These are phyloP conservation scores for Amphilophus citrinellus DNA, from an alignment of 2,113 vertebrate species.

Conservation along the genomic window DNA sequence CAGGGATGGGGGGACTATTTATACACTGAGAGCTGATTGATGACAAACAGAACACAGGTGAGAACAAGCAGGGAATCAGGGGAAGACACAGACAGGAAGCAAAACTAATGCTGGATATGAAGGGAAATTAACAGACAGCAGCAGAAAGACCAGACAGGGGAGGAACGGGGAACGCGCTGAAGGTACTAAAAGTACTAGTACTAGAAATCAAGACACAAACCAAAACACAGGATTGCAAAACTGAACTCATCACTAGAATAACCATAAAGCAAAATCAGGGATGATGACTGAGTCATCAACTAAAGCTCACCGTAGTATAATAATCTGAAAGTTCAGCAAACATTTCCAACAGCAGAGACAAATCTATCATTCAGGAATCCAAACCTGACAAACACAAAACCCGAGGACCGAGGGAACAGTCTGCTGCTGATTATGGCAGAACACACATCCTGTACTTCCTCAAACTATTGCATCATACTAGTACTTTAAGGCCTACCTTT, in stretches of 20 bases:
- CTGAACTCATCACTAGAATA: background rate
- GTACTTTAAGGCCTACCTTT: too few relatives aligned
- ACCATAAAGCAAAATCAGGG: background rate
- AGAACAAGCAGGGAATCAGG: background rate
- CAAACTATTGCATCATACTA: too few relatives aligned
- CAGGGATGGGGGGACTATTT: too few relatives aligned
- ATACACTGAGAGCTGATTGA: background rate
- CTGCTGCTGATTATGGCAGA: too few relatives aligned
- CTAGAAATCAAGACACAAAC: background rate
- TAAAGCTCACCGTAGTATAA: background rate
- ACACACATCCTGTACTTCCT: too few relatives aligned
- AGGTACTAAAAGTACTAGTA: background rate
- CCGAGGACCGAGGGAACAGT: too few relatives aligned
- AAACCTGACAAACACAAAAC: too few relatives aligned
- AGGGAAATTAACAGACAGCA: background rate
- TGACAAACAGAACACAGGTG: background rate
- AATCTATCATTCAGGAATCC: too few relatives aligned
- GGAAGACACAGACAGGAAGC: background rate
- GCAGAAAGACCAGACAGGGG: background rate
- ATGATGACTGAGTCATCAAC: background rate
- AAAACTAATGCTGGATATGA: background rate
- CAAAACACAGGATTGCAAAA: background rate
- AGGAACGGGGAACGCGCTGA: background rate
- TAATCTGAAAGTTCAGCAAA: background rate
- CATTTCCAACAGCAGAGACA: background rate